Base-by-base conservation (phyloP, 2,113 vertebrate species). In the Todiramphus chloris region DNA sequence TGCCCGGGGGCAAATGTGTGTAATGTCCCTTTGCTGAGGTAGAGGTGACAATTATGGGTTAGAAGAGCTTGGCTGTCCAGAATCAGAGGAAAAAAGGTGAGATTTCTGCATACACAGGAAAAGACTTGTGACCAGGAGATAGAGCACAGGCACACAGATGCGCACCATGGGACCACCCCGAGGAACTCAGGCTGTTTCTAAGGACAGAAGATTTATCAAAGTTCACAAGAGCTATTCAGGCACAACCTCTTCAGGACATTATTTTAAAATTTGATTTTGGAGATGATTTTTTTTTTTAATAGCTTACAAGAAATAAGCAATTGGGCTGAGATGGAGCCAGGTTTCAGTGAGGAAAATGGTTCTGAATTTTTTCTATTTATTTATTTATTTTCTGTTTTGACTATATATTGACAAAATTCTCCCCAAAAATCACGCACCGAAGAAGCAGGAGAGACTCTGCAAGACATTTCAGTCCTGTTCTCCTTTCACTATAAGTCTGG, bases 1-100 rank as follows among this genome's bases (percentile, higher is more conserved):
- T 37, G 17, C 1, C 2, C 8, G 10, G 7, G 12, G 2, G 8
- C 0, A 30, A 88, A 60, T 9, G 12, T 1, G 0, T 24, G 7
- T 8, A 37, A 28, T 8, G 3, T 27, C 27, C 24, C 16, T 63
- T 27, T 30, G 31, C n/a, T 55, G 76, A 72, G 41, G 21, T 5
- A 74, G 28, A 77, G 30, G n/a, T 46, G 44, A 24, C 16, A 51
- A 15, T 12, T 46, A 27, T 6, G 8, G 8, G 12, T 4, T 11
- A 82, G 33, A 85, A 19, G 44, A 75, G 5, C 5, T 59, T n/a
- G 41, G 20, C n/a, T 43, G 31, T 13, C 27, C 39, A 64, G 41
- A 33, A 33, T 21, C 16, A 39, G 30, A 72, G 27, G 33, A 81
- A 83, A 46, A 11, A 55, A 28, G n/a, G 18, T 46, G 23, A 60